Evolutionary conservation across 1,140 invertebrate genomes (phyloP).

Genomic region (Megalopta genalis): DNA sequence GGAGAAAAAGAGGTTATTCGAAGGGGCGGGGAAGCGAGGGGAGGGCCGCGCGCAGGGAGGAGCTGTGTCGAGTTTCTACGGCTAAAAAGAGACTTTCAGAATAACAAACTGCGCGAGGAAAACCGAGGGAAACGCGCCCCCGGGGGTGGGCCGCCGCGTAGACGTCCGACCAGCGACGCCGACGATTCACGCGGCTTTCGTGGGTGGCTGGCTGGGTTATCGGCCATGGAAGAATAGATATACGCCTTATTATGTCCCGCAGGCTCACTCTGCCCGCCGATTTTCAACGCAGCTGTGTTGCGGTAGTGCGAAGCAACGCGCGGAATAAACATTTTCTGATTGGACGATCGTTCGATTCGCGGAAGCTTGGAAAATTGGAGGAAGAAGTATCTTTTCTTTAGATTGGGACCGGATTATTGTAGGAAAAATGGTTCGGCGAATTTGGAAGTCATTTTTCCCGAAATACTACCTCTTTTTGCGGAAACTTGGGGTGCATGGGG

Average conservation of each 20-base stretch:
- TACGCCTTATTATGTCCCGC: slow-evolving; percentile 44
- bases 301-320: slow-evolving; percentile 19
- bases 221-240: slow-evolving; percentile 39
- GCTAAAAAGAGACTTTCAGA: slow-evolving; percentile 66
- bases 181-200: slow-evolving; percentile 48
- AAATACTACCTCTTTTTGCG: no score
- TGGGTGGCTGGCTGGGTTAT: slow-evolving; percentile 49
- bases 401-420: background rate
- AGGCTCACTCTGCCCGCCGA: slow-evolving; percentile 16
- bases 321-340: slow-evolving; percentile 32
- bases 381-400: background rate
- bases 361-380: no score
- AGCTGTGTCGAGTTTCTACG: slow-evolving; percentile 70
- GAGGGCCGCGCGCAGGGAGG: slow-evolving; percentile 10
- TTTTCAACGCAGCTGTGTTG: slow-evolving; percentile 1
- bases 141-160: background rate
- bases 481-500: no score
- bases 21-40: slow-evolving; percentile 24
- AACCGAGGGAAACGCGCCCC: slow-evolving; percentile 43
- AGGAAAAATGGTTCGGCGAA: no score
- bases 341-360: no score
- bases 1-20: slow-evolving; percentile 71
- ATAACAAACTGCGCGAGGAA: slow-evolving; percentile 69
- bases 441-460: no score
- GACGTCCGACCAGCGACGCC: slow-evolving; percentile 21